phyloP scores from a whole-genome alignment of 1,140 invertebrate genomes.

The Psix sp. region DNA sequence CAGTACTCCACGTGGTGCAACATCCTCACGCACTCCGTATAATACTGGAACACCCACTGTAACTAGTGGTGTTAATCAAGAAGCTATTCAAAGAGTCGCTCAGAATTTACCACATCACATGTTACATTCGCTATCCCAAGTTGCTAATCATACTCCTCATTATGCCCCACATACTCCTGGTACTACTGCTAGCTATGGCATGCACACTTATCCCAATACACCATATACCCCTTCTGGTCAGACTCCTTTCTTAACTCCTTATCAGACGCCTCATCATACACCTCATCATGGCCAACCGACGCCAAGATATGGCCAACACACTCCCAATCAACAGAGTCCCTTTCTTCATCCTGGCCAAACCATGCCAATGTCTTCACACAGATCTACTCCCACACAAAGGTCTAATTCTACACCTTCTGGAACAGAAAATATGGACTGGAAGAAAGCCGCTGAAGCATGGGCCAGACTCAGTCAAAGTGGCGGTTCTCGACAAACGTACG shows the following conservation, averaged over 20 bases:
- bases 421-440: conserved; percentile 83
- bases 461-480: conserved; percentile 77
- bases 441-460: conserved; percentile 91
- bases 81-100: conserved; percentile 85
- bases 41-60: conserved; percentile 70
- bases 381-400: conserved; percentile 72
- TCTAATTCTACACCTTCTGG: conserved; percentile 67
- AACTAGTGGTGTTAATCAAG: conserved; percentile 80
- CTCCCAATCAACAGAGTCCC: conserved; percentile 73
- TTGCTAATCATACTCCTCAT: conserved; percentile 83
- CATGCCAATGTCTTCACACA: conserved; percentile 68
- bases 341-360: conserved; percentile 79
- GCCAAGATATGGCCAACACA: conserved; percentile 75
- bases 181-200: conserved; percentile 69
- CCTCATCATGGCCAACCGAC: conserved; percentile 79
- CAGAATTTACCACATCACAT: conserved; percentile 85
- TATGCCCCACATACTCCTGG: conserved; percentile 80
- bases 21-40: conserved; percentile 82
- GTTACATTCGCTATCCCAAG: conserved; percentile 84
- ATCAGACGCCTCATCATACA: conserved; percentile 83
- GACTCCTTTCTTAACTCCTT: conserved; percentile 93
- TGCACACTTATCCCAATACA: conserved; percentile 72
- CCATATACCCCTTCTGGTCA: conserved; percentile 93
- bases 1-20: conserved; percentile 81
- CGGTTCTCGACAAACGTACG: conserved; percentile 69